Conservation (phyloP, 2,888 invertebrate genomes). For the Netelia inedita region DNA sequence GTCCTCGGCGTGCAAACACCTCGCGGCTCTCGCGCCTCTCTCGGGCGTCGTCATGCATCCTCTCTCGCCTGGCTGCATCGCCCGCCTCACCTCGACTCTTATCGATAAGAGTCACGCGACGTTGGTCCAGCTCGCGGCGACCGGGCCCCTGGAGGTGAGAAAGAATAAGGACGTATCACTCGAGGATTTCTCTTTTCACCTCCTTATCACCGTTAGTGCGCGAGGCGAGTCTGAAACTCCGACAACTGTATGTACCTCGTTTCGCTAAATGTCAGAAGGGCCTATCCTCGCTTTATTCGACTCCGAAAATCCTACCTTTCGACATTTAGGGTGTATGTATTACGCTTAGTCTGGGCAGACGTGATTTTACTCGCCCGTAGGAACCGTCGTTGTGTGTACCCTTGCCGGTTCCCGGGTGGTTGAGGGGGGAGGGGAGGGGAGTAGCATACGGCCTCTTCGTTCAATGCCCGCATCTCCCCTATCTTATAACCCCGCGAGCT, state of each 20-base stretch:
- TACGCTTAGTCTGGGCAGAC: background rate
- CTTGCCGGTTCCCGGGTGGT: slow-evolving; percentile 4
- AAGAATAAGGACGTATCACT: slow-evolving; percentile 70
- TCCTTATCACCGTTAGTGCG: slow-evolving; percentile 71
- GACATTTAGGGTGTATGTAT: slow-evolving; percentile 7
- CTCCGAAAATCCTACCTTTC: background rate
- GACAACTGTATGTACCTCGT: slow-evolving; percentile 45
- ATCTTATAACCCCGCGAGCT: slow-evolving; percentile 47
- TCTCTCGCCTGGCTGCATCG: slow-evolving; percentile 6
- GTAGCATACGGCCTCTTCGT: slow-evolving; percentile 18
- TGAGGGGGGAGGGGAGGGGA: too few species aligned
- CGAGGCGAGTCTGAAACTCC: slow-evolving; percentile 48
- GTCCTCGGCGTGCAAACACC: slow-evolving; percentile 8
- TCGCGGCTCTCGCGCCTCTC: slow-evolving; percentile 17
- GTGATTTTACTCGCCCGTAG: slow-evolving; percentile 31
- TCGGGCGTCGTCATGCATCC: slow-evolving; percentile 64
- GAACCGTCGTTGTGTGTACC: slow-evolving; percentile 5
- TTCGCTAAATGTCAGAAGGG: background rate
- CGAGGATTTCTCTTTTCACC: slow-evolving; percentile 73
- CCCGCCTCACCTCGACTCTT: slow-evolving; percentile 44
- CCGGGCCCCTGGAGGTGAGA: slow-evolving; percentile 44
- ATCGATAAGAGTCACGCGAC: slow-evolving; percentile 78
- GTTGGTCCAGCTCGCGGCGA: slow-evolving; percentile 46
- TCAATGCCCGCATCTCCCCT: slow-evolving; percentile 57
- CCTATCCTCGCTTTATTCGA: background rate